Evolutionary conservation across 2,113 vertebrate species (phyloP).

Genomic region (Todiramphus saurophagus): DNA sequence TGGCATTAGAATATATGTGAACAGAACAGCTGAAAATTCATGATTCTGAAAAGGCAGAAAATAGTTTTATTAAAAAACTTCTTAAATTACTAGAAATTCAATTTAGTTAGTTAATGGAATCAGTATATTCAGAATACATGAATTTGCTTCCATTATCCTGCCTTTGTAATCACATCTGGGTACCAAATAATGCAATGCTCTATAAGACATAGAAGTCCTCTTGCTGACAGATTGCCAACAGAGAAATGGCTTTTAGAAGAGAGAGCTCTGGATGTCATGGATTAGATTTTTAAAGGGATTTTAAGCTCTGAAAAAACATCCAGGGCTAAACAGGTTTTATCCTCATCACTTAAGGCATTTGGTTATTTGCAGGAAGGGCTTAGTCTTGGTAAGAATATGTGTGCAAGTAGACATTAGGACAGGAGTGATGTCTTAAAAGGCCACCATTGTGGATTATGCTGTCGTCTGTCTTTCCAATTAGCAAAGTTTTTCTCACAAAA

Average conservation of each 20-base stretch:
- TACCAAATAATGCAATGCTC: background rate
- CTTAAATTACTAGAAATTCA: background rate
- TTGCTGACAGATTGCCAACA: background rate
- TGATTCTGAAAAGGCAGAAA: background rate
- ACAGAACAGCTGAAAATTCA: background rate
- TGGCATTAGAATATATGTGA: background rate
- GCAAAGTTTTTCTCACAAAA: background rate
- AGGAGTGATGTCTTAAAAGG: background rate
- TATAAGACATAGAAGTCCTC: background rate
- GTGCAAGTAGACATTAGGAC: background rate
- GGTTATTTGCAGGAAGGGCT: background rate
- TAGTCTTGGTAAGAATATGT: background rate
- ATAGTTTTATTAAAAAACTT: background rate
- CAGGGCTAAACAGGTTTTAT: background rate
- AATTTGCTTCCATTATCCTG: background rate
- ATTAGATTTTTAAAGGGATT: constrained; percentile 5
- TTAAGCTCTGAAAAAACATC: constrained; percentile 5
- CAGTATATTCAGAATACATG: background rate
- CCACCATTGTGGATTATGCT: background rate
- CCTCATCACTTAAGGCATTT: background rate
- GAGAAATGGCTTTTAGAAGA: background rate
- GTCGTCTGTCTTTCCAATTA: background rate
- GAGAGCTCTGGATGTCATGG: background rate
- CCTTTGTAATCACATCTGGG: background rate
- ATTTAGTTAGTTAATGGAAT: background rate